Evolutionary conservation across 2,888 invertebrate species (phyloP), one percentile per base, ranked within the genome.

Genomic region (Eudemis profundana): DNA sequence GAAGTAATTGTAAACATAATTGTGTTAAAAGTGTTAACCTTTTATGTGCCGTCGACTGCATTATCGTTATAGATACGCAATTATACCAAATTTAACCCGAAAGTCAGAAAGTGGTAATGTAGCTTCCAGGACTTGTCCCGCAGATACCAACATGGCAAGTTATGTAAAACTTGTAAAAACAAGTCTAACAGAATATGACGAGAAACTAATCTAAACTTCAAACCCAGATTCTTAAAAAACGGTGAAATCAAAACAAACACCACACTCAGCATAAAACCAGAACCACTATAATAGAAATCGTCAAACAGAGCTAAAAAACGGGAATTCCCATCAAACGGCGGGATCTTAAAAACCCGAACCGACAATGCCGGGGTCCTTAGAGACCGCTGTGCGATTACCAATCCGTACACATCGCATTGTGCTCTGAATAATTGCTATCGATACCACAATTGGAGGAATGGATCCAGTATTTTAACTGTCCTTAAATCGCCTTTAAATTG

Each of bases 381-480:
- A 66, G 69, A 68, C 63, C 67, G 67, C 51, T 47, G 66, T 70
- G 70, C 70, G 72, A 74, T 74, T 70, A 69, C 66, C 53, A 60
- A 50, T 56, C 69, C 68, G 68, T 69, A 68, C 72, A 69, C 68
- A 66, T 72, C 69, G 73, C 68, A 72, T 74, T 74, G 73, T 74
- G 70, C 61, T 66, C 69, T 62, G 69, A 69, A 71, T 74, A 74
- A 74, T 74, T 74, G 72, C 70, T 68, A 69, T 66, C 57, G 53
- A 44, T 46, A 47, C 12, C 61, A 17, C 42, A 56, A 19, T 44
- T 5, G 0, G 17, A 12, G 10, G 8, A 27, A 17, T 29, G 4
- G 7, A 7, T 3, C 1, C 54, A 56, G 54, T 42, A 29, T 42
- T n/a, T 17, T 56, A 44, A 17, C 17, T 4, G 10, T 12, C 0